Evolutionary conservation across 2,113 vertebrate genomes (phyloP).

Genomic region (Vanacampus margaritifer): DNA sequence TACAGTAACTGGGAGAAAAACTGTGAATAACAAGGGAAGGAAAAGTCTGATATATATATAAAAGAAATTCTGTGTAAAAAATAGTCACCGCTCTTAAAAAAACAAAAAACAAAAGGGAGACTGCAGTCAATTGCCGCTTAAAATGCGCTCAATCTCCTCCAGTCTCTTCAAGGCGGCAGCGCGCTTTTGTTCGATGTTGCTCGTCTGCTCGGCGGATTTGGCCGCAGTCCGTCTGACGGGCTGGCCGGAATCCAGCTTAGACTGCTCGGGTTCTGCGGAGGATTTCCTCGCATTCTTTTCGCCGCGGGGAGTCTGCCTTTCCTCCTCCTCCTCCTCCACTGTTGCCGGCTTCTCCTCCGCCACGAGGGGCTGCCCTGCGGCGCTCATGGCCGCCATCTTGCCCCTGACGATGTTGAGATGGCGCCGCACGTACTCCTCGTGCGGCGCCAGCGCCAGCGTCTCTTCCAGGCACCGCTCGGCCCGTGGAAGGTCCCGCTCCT

Average conservation of each 20-base stretch:
- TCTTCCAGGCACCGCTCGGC: constrained; percentile 91
- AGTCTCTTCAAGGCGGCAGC: constrained; percentile 95
- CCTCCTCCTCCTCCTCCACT: constrained; percentile 29
- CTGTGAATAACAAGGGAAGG: background rate
- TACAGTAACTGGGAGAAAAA: background rate
- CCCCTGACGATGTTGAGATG: constrained; percentile 90
- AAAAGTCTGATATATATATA: background rate
- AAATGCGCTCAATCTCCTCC: constrained; percentile 97
- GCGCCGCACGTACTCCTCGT: constrained; percentile 92
- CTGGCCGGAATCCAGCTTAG: constrained; percentile 70
- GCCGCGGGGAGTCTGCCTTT: constrained; percentile 52
- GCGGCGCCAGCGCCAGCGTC: constrained; percentile 86
- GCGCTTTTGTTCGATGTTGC: constrained; percentile 94
- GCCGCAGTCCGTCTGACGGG: constrained; percentile 75
- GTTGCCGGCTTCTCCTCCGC: constrained; percentile 21
- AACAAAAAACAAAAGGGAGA: constrained; percentile 1
- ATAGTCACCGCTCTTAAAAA: constrained; percentile 4
- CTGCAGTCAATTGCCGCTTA: constrained; percentile 84
- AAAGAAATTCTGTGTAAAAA: background rate
- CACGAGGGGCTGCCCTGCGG: constrained; percentile 60
- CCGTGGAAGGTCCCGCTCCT: constrained; percentile 86
- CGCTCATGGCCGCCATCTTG: constrained; percentile 85
- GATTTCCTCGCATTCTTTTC: constrained; percentile 76
- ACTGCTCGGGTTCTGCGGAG: constrained; percentile 59
- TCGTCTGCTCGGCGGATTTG: constrained; percentile 89